These are phyloP conservation scores for Apantesis nais DNA, from an alignment of 2,888 invertebrate species.

Conservation along the genomic window DNA sequence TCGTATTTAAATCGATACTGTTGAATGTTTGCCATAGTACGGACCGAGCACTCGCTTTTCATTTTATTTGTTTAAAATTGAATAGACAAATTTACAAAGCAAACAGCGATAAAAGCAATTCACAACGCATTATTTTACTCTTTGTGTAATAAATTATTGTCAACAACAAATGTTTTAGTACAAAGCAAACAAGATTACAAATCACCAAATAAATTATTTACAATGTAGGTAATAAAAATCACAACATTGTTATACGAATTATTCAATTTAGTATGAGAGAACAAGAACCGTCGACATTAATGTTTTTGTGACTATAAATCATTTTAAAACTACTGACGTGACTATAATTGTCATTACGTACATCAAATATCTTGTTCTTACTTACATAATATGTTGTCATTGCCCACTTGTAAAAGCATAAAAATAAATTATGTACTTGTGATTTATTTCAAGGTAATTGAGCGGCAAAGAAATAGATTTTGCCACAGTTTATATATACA, in stretches of 20 bases:
- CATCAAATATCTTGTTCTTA: not conserved
- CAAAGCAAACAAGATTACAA: conserved; percentile 3
- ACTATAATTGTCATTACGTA: conserved; percentile 9
- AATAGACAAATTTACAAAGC: not conserved
- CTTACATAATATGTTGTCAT: conserved; percentile 1
- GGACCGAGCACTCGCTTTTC: not conserved
- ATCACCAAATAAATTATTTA: conserved; percentile 12
- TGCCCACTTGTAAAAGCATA: not conserved
- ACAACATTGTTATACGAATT: conserved; percentile 14
- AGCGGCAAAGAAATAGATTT: not conserved
- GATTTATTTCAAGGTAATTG: not conserved
- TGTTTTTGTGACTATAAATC: conserved; percentile 8
- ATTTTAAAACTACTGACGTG: conserved; percentile 3
- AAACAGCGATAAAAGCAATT: not conserved
- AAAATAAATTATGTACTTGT: not conserved
- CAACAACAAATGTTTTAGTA: not conserved
- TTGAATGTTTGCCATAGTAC: not conserved
- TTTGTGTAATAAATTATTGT: conserved; percentile 2
- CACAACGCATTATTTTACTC: not conserved
- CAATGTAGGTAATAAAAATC: conserved; percentile 18
- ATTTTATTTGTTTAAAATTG: not conserved
- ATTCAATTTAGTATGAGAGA: conserved; percentile 18
- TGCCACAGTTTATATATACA: not conserved
- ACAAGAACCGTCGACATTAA: conserved; percentile 12
- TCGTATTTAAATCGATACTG: not conserved